Evolutionary conservation across 2,113 vertebrate species (phyloP).

Genomic region (Sylvia atricapilla): DNA sequence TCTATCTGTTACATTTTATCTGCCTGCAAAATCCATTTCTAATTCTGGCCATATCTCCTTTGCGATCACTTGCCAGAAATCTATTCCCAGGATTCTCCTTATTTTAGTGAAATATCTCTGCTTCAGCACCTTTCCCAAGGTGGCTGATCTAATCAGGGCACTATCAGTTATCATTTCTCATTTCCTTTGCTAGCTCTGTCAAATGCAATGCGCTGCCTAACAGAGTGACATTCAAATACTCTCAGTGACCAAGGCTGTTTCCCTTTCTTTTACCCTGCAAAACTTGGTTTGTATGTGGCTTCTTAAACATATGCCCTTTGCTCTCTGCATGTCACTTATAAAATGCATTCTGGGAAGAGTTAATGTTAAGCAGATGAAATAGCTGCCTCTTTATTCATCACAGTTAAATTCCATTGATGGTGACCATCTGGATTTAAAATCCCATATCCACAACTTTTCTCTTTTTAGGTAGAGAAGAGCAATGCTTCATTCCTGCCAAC

Average conservation of each 20-base stretch:
- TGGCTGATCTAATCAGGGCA: slow-evolving; percentile 75
- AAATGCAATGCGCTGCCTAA: slow-evolving; percentile 51
- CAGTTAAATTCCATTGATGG: neutral
- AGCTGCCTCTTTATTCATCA: neutral
- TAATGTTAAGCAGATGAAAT: slow-evolving; percentile 6
- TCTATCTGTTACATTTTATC: slow-evolving; percentile 74
- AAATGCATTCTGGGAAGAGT: neutral
- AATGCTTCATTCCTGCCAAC: slow-evolving; percentile 10
- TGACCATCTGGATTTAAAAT: neutral
- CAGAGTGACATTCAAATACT: slow-evolving; percentile 66
- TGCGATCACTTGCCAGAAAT: slow-evolving; percentile 67
- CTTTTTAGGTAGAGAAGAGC: slow-evolving; percentile 5
- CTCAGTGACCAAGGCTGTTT: slow-evolving; percentile 7
- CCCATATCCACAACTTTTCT: neutral
- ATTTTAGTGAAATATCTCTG: slow-evolving; percentile 77
- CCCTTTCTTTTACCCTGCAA: neutral
- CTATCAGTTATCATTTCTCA: slow-evolving; percentile 74
- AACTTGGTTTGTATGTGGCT: neutral
- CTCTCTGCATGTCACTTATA: neutral
- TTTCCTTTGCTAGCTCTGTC: slow-evolving; percentile 73
- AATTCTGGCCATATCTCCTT: slow-evolving; percentile 75
- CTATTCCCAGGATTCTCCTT: slow-evolving; percentile 74
- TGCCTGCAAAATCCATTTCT: slow-evolving; percentile 76
- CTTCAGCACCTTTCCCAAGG: slow-evolving; percentile 79
- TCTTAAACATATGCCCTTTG: neutral